phyloP scores from a whole-genome alignment of 2,113 vertebrate species.

The Protobothrops mucrosquamatus region DNA sequence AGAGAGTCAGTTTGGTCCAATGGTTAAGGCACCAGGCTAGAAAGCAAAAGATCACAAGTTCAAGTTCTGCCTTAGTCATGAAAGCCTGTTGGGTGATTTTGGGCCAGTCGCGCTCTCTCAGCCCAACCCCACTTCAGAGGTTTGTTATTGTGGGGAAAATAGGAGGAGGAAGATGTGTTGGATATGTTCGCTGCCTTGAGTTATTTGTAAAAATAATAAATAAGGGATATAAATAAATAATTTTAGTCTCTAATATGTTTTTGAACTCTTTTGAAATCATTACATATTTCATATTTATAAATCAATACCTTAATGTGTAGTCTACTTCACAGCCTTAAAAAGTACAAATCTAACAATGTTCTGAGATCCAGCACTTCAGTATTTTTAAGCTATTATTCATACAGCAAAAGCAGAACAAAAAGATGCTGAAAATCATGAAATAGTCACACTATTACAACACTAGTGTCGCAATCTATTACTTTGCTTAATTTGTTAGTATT shows the following conservation, averaged over 20 bases:
- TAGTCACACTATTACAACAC: rapidly evolving
- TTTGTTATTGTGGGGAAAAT: too few relatives aligned
- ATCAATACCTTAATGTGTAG: not conserved
- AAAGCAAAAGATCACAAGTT: too few relatives aligned
- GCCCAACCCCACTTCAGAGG: too few relatives aligned
- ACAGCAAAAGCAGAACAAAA: not conserved
- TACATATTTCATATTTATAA: not conserved
- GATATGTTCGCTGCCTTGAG: not conserved
- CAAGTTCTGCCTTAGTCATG: too few relatives aligned
- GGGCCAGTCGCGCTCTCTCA: too few relatives aligned
- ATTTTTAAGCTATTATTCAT: not conserved
- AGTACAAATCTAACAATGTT: not conserved
- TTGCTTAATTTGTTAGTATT: not conserved
- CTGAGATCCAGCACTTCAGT: not conserved
- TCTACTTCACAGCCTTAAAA: not conserved
- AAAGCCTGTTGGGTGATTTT: too few relatives aligned
- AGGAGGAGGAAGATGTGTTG: not conserved
- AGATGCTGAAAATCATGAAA: not conserved
- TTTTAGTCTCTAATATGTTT: not conserved
- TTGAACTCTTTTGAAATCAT: not conserved
- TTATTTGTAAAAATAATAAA: not conserved
- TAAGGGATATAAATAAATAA: not conserved
- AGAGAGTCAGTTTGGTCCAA: too few relatives aligned
- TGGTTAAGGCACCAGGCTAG: too few relatives aligned
- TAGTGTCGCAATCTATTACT: not conserved